Conservation (phyloP, 2,113 vertebrate genomes). For the Microcebus griseorufus region DNA sequence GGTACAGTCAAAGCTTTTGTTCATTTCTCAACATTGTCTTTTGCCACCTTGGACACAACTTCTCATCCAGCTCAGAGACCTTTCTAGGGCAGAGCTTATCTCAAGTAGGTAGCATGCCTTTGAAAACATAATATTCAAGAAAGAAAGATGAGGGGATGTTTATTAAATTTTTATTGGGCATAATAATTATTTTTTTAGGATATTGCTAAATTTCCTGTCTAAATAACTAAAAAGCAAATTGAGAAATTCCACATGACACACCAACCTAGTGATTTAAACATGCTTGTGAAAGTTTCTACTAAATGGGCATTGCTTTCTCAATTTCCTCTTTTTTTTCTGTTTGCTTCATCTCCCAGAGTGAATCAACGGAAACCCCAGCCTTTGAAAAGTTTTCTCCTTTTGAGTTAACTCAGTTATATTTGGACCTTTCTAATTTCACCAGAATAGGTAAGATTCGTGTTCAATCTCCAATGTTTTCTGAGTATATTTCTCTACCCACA, state of each 20-base stretch:
- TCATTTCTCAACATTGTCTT: neutral
- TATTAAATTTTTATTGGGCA: neutral
- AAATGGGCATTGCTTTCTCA: conserved; percentile 46
- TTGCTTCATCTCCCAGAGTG: neutral
- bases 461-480: conserved; percentile 11
- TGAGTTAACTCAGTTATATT: neutral
- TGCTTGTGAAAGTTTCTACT: neutral
- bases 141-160: neutral
- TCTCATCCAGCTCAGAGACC: neutral
- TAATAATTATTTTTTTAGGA: neutral
- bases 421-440: neutral
- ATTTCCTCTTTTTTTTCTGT: conserved; percentile 38
- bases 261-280: neutral
- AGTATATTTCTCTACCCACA: neutral
- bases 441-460: neutral
- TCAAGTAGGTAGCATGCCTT: neutral
- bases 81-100: neutral
- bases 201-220: neutral
- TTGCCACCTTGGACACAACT: neutral
- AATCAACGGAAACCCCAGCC: neutral
- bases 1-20: neutral
- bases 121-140: neutral
- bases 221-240: conserved; percentile 4
- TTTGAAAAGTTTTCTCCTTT: conserved; percentile 59
- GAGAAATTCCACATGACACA: neutral